A percentile compares a stretch with the other conserved stretches of the same genome.
Evolutionary conservation across 2,797 vertebrate genomes (phyloP).

Genomic region (Tinamus major): DNA sequence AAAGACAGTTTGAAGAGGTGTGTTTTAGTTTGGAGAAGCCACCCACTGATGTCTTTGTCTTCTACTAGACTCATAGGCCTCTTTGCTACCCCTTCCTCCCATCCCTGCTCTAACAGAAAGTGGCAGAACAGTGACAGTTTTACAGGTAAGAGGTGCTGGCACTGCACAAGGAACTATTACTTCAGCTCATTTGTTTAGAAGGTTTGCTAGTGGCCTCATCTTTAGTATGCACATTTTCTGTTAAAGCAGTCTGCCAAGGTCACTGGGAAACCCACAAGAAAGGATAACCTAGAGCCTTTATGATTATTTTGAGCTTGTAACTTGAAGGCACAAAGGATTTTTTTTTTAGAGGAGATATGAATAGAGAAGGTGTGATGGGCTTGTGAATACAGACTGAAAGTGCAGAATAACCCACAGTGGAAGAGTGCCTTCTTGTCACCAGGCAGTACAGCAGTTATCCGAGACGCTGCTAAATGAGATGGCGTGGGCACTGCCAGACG

Average conservation of each 20-base stretch:
- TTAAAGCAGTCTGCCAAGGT: constrained; percentile 46
- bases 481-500: neutral
- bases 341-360: constrained; percentile 1
- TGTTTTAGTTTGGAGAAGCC: neutral
- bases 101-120: neutral
- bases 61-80: neutral
- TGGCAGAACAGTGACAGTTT: neutral
- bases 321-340: neutral
- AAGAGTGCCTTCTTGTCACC: neutral
- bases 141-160: neutral
- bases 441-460: neutral
- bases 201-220: neutral
- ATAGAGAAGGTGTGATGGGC: constrained; percentile 13
- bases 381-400: constrained; percentile 9
- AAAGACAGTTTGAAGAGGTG: neutral
- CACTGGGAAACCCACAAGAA: constrained; percentile 48
- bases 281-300: constrained; percentile 16
- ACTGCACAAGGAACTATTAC: neutral
- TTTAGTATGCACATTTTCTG: constrained; percentile 12
- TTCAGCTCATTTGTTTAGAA: constrained; percentile 36
- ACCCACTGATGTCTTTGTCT: rapidly evolving
- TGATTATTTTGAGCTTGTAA: constrained; percentile 51
- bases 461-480: constrained; percentile 45
- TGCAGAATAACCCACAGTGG: neutral
- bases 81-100: neutral